Conservation (phyloP, 2,888 invertebrate genomes). For the Coelopa pilipes region DNA sequence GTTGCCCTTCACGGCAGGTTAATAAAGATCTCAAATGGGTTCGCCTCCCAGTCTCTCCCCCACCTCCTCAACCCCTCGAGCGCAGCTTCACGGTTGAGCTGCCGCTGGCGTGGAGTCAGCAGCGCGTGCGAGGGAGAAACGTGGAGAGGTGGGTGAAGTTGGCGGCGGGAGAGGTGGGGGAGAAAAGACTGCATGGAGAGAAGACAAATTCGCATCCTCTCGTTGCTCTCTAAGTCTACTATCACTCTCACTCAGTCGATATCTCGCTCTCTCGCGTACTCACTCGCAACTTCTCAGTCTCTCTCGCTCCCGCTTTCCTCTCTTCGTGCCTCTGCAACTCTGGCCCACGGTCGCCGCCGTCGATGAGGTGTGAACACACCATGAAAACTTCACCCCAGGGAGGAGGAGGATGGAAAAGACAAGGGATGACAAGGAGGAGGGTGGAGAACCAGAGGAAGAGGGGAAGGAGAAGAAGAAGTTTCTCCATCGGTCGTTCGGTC, state of each 20-base stretch:
- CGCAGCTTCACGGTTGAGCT: no score
- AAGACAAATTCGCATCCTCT: conserved; percentile 29
- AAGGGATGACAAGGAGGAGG: not conserved
- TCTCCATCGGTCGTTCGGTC: not conserved
- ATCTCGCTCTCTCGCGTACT: no score
- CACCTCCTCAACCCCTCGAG: not conserved
- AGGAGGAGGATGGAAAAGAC: not conserved
- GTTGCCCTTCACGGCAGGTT: conserved; percentile 40
- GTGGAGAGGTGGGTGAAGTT: not conserved
- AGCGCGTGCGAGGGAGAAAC: not conserved
- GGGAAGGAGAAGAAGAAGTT: not conserved
- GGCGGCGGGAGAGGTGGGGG: not conserved
- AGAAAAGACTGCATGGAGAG: not conserved
- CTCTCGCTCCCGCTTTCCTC: no score
- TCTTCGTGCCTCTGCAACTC: no score
- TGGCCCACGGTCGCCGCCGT: conserved; percentile 44
- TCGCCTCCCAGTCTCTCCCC: not conserved
- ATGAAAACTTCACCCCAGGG: conserved; percentile 39
- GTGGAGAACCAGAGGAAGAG: not conserved
- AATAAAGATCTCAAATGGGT: conserved; percentile 38
- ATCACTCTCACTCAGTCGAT: no score
- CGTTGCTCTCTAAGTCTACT: conserved; percentile 26
- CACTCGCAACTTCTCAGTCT: no score
- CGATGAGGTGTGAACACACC: conserved; percentile 60
- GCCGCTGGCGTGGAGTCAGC: no score